These are phyloP conservation scores for Acronicta alni DNA, from an alignment of 2,888 invertebrate species.

Conservation along the genomic window DNA sequence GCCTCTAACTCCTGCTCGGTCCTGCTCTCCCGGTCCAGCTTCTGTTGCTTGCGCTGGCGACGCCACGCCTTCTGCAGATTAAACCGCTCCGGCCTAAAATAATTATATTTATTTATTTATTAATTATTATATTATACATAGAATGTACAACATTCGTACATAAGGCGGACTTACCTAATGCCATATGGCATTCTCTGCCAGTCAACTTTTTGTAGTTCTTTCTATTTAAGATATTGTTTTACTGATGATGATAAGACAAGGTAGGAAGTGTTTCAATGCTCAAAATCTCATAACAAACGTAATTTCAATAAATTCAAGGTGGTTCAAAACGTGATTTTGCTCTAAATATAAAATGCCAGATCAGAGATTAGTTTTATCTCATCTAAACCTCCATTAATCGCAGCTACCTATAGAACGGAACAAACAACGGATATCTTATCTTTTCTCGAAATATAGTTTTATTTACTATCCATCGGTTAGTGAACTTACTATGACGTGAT, in stretches of 20 bases:
- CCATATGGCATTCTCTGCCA: too few species aligned
- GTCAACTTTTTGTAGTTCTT: too few species aligned
- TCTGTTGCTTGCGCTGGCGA: slow-evolving; percentile 87
- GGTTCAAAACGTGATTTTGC: background rate
- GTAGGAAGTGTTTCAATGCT: too few species aligned
- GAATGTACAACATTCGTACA: too few species aligned
- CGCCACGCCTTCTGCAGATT: slow-evolving; percentile 89
- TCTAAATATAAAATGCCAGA: slow-evolving; percentile 5
- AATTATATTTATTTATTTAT: background rate
- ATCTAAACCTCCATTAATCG: slow-evolving; percentile 24
- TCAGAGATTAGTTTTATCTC: slow-evolving; percentile 21
- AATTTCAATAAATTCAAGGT: too few species aligned
- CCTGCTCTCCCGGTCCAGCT: slow-evolving; percentile 72
- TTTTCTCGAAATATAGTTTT: slow-evolving; percentile 20
- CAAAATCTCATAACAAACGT: too few species aligned
- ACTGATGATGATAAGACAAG: too few species aligned
- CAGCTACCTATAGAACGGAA: slow-evolving; percentile 21
- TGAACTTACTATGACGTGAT: slow-evolving; percentile 8
- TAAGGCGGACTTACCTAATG: too few species aligned
- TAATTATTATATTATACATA: too few species aligned
- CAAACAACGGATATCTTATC: slow-evolving; percentile 50
- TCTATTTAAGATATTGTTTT: too few species aligned
- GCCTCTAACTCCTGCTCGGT: slow-evolving; percentile 81
- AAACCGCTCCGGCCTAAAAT: slow-evolving; percentile 88
- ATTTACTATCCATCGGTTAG: slow-evolving; percentile 20